Evolutionary conservation across 2,113 vertebrate species (phyloP).

Genomic region (Petroica traversi): DNA sequence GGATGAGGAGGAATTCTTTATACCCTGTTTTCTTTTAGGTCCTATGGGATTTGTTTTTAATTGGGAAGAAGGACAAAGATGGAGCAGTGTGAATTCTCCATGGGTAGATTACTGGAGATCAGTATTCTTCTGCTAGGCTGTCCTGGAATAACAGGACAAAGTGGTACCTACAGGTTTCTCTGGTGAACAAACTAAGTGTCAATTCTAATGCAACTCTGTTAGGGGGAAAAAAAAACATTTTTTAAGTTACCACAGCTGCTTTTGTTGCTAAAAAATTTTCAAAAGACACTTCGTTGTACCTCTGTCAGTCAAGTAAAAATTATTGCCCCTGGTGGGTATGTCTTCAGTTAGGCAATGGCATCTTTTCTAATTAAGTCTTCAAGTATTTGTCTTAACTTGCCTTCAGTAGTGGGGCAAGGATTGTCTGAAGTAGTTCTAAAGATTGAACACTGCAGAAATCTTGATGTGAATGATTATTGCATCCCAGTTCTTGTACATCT

Average conservation of each 20-base stretch:
- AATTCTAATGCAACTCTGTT: not conserved
- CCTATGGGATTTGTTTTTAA: not conserved
- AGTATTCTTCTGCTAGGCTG: not conserved
- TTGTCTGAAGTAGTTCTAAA: not conserved
- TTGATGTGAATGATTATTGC: not conserved
- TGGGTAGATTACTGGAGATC: not conserved
- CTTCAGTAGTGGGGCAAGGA: not conserved
- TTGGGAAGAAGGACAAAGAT: not conserved
- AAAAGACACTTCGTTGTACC: not conserved
- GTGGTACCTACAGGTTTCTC: not conserved
- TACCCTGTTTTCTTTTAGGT: not conserved
- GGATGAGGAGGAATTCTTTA: not conserved
- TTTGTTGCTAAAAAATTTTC: not conserved
- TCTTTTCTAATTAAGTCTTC: not conserved
- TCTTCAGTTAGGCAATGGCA: not conserved
- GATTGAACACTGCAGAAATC: not conserved
- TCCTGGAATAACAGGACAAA: not conserved
- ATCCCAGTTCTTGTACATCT: not conserved
- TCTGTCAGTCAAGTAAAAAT: not conserved
- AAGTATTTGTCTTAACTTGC: not conserved
- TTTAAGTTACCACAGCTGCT: not conserved
- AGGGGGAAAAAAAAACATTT: rapidly evolving
- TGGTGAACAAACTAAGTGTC: not conserved
- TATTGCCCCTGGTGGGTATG: not conserved
- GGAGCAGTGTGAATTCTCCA: not conserved